Base-by-base conservation (phyloP, 1,140 invertebrate species). In the Habropoda laboriosa region DNA sequence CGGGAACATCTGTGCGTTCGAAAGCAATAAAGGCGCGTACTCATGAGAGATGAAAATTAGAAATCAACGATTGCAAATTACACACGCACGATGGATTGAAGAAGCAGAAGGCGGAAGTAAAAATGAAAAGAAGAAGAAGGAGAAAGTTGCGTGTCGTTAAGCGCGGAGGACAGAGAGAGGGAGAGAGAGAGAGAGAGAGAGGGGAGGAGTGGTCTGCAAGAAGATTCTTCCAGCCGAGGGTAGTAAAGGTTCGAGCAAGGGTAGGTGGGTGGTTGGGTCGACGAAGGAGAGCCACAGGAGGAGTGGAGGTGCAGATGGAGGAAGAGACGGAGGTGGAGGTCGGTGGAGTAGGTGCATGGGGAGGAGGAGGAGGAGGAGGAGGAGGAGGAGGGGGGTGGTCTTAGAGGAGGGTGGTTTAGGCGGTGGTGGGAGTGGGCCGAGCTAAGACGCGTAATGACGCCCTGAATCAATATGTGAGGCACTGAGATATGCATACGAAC, bases 391-490 rank as follows among this genome's bases (percentile, higher is more conserved):
- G 80, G 77, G 55, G 82, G 82, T 49, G 55, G 77, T 51, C n/a
- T n/a, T n/a, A 79, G 71, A 21, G n/a, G 60, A 80, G 85, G 80
- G 82, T 82, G 82, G 85, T 83, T 81, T 86, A 75, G 87, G 79
- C 84, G 85, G 83, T 87, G 83, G 90, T 80, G 82, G 88, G 89
- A 88, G 86, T 89, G 90, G 91, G 88, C 90, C 87, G 90, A 91
- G 90, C 90, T 90, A 91, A 91, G 89, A 91, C 89, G 90, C 90
- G 90, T 91, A 92, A 92, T 92, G 90, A 92, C 89, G 90, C 90
- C 90, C 89, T 91, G 90, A 91, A 92, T 91, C 90, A 91, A 91
- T 91, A 92, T 91, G 89, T 91, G 91, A 91, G 90, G 88, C 89
- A 91, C 90, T 89, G 90, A 90, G 89, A 91, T 92, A 90, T 90